phyloP scores from a whole-genome alignment of 2,113 vertebrate species.

The Petaurus breviceps region DNA sequence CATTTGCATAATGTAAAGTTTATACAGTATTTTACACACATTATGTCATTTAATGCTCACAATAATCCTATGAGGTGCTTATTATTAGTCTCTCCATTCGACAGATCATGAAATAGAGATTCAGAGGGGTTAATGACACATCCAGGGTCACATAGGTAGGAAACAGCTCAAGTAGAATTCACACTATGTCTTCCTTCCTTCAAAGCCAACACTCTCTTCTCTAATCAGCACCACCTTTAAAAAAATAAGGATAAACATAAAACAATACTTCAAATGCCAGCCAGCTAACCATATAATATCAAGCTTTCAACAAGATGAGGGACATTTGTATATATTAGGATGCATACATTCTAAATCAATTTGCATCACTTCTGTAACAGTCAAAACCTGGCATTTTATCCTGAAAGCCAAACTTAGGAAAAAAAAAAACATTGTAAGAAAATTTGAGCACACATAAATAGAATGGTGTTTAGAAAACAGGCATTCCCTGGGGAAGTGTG shows the following conservation, averaged over 20 bases:
- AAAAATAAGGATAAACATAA: not conserved
- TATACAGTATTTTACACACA: not conserved
- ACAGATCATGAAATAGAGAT: not conserved
- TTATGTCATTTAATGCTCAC: not conserved
- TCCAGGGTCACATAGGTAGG: not conserved
- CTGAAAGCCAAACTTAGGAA: not conserved
- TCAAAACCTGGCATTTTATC: not conserved
- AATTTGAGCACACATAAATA: conserved; percentile 3
- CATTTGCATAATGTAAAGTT: not conserved
- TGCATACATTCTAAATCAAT: not conserved
- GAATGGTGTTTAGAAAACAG: conserved; percentile 7
- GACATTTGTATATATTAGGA: not conserved
- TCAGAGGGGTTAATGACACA: not conserved
- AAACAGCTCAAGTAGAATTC: not conserved
- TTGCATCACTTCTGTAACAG: not conserved
- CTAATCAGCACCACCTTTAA: not conserved
- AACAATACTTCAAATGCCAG: not conserved
- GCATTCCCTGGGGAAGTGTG: conserved; percentile 1
- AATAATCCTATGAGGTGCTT: not conserved
- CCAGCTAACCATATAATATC: not conserved
- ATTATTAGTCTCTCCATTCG: not conserved
- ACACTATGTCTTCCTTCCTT: not conserved
- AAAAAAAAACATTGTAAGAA: conserved; percentile 18
- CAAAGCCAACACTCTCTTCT: not conserved
- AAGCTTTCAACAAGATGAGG: not conserved